Conservation (phyloP, 2,797 vertebrate genomes). For the Gorsachius magnificus region DNA sequence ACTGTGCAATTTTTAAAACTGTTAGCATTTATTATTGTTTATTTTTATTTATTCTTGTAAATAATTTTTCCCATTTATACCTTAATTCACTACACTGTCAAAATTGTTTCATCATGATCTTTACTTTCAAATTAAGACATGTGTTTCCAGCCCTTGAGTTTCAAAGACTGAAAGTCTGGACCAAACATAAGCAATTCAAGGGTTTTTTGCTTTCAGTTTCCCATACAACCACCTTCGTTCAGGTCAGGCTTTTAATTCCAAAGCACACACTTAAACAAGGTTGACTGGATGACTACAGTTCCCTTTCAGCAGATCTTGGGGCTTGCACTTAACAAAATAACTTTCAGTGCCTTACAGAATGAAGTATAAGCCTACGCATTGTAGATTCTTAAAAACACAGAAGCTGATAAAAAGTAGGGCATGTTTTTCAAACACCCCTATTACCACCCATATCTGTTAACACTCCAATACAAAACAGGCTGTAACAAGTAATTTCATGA, state of each 20-base stretch:
- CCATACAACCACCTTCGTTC: background rate
- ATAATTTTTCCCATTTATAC: background rate
- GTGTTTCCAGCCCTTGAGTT: background rate
- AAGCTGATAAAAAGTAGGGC: background rate
- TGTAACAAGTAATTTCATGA: background rate
- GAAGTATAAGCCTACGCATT: background rate
- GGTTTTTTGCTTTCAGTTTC: background rate
- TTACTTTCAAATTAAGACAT: background rate
- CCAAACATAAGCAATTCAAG: background rate
- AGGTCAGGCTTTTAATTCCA: background rate
- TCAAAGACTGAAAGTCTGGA: background rate
- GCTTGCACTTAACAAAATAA: background rate
- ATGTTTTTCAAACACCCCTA: background rate
- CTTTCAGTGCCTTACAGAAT: background rate
- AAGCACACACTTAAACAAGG: background rate
- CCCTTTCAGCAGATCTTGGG: background rate
- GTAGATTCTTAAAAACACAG: background rate
- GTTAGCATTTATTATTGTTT: background rate
- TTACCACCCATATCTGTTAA: background rate
- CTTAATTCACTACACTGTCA: background rate
- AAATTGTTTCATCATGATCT: background rate
- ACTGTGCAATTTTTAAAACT: background rate
- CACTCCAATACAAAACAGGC: background rate
- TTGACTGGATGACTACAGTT: background rate
- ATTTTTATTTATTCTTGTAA: too few relatives aligned